Evolutionary conservation across 35 echinoderm and acorn worm species (phyloP).

Genomic region (Heliocidaris erythrogramma): DNA sequence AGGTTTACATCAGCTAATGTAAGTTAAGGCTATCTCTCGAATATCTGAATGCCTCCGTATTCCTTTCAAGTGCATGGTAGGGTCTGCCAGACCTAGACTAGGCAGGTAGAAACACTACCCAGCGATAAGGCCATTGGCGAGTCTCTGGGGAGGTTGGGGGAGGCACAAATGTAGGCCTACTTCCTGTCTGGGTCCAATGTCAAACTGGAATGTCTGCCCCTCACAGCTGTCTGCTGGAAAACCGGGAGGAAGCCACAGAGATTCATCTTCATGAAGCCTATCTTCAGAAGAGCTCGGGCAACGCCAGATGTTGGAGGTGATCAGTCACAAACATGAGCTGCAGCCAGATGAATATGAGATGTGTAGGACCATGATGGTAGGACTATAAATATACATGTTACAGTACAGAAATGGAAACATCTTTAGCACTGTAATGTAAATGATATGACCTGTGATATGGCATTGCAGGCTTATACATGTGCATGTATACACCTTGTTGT

Average conservation of each 20-base stretch:
- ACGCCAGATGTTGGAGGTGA: too few relatives aligned
- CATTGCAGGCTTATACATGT: too few relatives aligned
- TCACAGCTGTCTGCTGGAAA: conserved; percentile 9
- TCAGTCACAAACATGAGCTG: too few relatives aligned
- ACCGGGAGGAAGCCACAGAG: not conserved
- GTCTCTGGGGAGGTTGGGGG: conserved; percentile 25
- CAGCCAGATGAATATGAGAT: too few relatives aligned
- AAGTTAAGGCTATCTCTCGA: not conserved
- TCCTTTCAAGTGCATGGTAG: not conserved
- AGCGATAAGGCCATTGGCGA: not conserved
- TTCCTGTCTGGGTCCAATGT: conserved; percentile 41
- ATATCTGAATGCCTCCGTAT: not conserved
- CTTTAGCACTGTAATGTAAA: too few relatives aligned
- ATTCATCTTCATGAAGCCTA: not conserved
- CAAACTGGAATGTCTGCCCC: conserved; percentile 38
- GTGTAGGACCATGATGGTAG: too few relatives aligned
- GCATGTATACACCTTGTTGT: too few relatives aligned
- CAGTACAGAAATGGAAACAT: too few relatives aligned
- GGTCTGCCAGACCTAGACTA: not conserved
- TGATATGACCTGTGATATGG: too few relatives aligned
- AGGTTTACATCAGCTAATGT: too few relatives aligned
- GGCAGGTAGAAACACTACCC: conserved; percentile 28
- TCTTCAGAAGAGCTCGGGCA: too few relatives aligned
- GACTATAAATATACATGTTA: too few relatives aligned
- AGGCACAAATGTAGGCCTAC: conserved; percentile 25